phyloP scores from a whole-genome alignment of 2,888 invertebrate genomes.

The Cerceris ruficornis region DNA sequence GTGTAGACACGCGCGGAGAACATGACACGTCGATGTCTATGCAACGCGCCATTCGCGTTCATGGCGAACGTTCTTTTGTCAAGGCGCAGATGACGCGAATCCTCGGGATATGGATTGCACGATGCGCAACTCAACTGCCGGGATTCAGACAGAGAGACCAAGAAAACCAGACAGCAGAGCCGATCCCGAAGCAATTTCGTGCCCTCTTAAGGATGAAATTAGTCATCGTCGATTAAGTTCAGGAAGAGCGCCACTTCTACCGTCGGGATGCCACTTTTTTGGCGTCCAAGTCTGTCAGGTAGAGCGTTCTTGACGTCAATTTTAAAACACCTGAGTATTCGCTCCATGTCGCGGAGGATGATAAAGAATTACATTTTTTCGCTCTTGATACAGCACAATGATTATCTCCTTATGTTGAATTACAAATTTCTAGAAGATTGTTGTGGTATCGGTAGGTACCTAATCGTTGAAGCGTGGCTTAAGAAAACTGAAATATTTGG shows the following conservation, averaged over 20 bases:
- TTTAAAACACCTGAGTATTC: neutral
- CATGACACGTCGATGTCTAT: constrained; percentile 23
- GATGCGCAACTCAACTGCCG: neutral
- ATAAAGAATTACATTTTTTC: too few species aligned
- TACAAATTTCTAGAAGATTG: too few species aligned
- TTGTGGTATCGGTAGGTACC: too few species aligned
- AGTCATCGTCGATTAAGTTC: constrained; percentile 23
- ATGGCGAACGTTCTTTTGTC: constrained; percentile 8
- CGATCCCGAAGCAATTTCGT: neutral
- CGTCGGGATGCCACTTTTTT: neutral
- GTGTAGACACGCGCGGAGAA: constrained; percentile 46
- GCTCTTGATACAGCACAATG: too few species aligned
- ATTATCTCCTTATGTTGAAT: too few species aligned
- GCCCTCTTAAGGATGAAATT: constrained; percentile 19
- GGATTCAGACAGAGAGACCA: neutral
- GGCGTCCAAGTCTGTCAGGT: neutral
- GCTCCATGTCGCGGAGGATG: too few species aligned
- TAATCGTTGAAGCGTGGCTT: too few species aligned
- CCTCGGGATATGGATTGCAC: neutral
- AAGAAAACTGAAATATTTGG: neutral
- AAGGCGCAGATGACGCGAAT: neutral
- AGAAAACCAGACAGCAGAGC: neutral
- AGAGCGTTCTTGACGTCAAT: neutral
- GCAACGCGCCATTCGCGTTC: constrained; percentile 5
- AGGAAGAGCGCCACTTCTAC: neutral